phyloP scores from a whole-genome alignment of 2,888 invertebrate genomes.

The Philereme transversata region DNA sequence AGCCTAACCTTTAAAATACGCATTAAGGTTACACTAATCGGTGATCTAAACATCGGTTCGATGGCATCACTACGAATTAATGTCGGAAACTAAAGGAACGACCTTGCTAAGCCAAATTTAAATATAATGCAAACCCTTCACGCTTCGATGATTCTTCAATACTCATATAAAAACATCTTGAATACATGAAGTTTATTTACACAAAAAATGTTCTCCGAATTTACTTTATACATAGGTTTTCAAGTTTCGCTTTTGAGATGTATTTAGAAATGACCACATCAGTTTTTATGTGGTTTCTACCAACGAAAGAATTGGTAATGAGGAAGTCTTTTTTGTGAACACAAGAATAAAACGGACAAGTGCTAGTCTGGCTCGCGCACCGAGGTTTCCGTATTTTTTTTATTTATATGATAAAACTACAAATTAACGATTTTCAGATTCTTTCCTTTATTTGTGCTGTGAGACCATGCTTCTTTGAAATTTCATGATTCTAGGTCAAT shows the following conservation, averaged over 20 bases:
- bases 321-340: slow-evolving; percentile 49
- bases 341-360: slow-evolving; percentile 17
- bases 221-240: neutral
- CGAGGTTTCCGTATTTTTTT: no score
- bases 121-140: slow-evolving; percentile 32
- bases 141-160: slow-evolving; percentile 32
- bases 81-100: slow-evolving; percentile 50
- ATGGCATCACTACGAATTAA: slow-evolving; percentile 39
- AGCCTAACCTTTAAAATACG: slow-evolving; percentile 6
- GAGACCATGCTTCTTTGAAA: no score
- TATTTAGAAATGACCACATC: neutral
- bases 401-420: no score
- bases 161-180: slow-evolving; percentile 20
- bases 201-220: neutral
- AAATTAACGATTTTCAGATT: no score
- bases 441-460: no score
- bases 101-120: slow-evolving; percentile 53
- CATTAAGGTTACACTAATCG: slow-evolving; percentile 11
- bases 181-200: slow-evolving; percentile 2
- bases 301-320: slow-evolving; percentile 17
- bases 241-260: neutral
- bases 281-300: neutral
- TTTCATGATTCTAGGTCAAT: no score
- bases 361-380: no score
- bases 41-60: slow-evolving; percentile 22